These are phyloP conservation scores for Strigamia transsilvanica DNA, from an alignment of 2,888 invertebrate genomes.

Conservation along the genomic window DNA sequence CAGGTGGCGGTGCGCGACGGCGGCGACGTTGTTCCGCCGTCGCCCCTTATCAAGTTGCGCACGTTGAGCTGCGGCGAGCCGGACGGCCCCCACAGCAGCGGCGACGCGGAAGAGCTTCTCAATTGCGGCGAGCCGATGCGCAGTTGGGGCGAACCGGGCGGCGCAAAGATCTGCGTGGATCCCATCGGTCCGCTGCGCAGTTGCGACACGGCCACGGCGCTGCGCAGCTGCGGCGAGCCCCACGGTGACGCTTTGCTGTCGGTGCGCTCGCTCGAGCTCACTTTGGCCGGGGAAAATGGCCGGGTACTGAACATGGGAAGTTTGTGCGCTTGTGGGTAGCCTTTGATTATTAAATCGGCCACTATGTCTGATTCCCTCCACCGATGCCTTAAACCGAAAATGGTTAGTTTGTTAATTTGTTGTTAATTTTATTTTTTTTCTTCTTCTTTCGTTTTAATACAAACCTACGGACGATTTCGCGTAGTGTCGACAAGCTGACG, in stretches of 20 bases:
- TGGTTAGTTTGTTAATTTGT: background rate
- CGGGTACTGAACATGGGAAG: slow-evolving; percentile 53
- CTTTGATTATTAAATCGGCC: slow-evolving; percentile 53
- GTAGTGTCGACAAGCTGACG: slow-evolving; percentile 42
- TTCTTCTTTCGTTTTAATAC: background rate
- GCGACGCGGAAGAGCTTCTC: slow-evolving; percentile 43
- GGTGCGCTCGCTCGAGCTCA: slow-evolving; percentile 50
- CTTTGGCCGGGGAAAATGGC: slow-evolving; percentile 53
- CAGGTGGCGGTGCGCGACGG: slow-evolving; percentile 38
- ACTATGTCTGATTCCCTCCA: slow-evolving; percentile 54
- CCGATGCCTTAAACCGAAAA: slow-evolving; percentile 50
- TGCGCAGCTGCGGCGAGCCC: slow-evolving; percentile 51
- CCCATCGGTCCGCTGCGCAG: slow-evolving; percentile 50
- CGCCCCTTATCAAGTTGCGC: slow-evolving; percentile 5
- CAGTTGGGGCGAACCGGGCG: slow-evolving; percentile 52
- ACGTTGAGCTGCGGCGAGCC: slow-evolving; percentile 51
- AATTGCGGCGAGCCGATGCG: slow-evolving; percentile 50
- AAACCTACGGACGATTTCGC: slow-evolving; percentile 52
- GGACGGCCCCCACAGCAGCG: slow-evolving; percentile 40
- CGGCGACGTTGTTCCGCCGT: slow-evolving; percentile 29
- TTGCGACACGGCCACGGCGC: slow-evolving; percentile 23
- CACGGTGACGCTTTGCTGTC: slow-evolving; percentile 51
- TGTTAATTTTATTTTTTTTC: background rate
- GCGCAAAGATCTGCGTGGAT: slow-evolving; percentile 44
- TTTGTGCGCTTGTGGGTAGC: slow-evolving; percentile 54